Conservation (phyloP, 2,797 vertebrate species). For the Hemitrygon akajei region DNA sequence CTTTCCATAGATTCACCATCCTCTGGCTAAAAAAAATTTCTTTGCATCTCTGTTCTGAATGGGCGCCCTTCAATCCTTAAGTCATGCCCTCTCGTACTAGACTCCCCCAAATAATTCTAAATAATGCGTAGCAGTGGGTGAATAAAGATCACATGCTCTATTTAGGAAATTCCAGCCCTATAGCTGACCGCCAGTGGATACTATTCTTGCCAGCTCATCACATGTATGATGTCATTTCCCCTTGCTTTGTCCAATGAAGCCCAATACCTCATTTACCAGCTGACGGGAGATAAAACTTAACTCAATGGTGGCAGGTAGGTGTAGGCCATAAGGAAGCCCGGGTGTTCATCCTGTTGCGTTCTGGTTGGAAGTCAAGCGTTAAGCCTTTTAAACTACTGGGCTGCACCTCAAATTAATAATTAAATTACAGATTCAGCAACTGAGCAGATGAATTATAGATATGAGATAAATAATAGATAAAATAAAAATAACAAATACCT, state of each 20-base stretch:
- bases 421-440: constrained; percentile 17
- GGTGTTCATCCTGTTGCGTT: background rate
- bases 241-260: background rate
- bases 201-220: background rate
- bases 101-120: too few relatives aligned
- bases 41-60: too few relatives aligned
- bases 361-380: constrained; percentile 9
- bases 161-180: too few relatives aligned
- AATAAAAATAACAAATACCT: constrained; percentile 36
- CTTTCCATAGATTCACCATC: too few relatives aligned
- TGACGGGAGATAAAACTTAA: background rate
- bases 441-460: constrained; percentile 28
- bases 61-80: too few relatives aligned
- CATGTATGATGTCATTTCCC: background rate
- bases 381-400: background rate
- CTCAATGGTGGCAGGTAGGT: background rate
- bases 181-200: too few relatives aligned
- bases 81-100: too few relatives aligned
- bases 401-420: constrained; percentile 27
- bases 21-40: too few relatives aligned
- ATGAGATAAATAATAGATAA: constrained; percentile 36
- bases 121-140: too few relatives aligned
- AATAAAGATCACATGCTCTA: too few relatives aligned
- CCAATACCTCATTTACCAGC: background rate
- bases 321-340: background rate